Evolutionary conservation across 2,797 vertebrate species (phyloP), one percentile per base, ranked within the genome.

Genomic region (Chrosomus eos): DNA sequence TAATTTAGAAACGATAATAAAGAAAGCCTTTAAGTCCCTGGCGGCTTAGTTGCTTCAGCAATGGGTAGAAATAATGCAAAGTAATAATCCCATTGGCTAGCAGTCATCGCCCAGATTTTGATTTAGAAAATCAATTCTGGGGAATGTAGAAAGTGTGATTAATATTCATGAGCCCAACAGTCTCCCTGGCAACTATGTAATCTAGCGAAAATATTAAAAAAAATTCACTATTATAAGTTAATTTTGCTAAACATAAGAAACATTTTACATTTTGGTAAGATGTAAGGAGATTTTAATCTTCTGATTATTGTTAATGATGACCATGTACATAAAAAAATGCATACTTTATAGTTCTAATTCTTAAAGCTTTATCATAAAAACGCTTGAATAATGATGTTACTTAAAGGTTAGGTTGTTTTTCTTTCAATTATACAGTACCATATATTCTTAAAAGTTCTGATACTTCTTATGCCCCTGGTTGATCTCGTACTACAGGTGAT

Each of bases 401-500:
- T 66, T 66, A 36, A 36, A 67, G 8, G 19, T 67, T 67, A 36
- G 2, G 64, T 19, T 67, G 31, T 67, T 36, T 19, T 10, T 3
- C 33, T 64, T 31, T 31, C 26, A 62, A 28, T 28, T 62, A 28
- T 40, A 62, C 60, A 64, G 11, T 23, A 5, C 31, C 31, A 36
- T 18, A 33, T 33, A 36, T 67, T 67, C 9, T 67, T 36, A 19
- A 31, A 51, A 33, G 43, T 38, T 58, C 23, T 58, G n/a, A 9
- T 38, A 3, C 58, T 58, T 76, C n/a, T n/a, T 28, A 78, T 77
- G n/a, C n/a, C 55, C 9, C 9, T 13, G 26, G 36, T 28, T 80
- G 60, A 80, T 80, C n/a, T 31, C 14, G 16, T 45, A 53, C 13
- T 77, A 80, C 80, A 81, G 79, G 83, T 87, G 82, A 73, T 64